Conservation (phyloP, 2,888 invertebrate species). For the Gandaritis pyraliata region DNA sequence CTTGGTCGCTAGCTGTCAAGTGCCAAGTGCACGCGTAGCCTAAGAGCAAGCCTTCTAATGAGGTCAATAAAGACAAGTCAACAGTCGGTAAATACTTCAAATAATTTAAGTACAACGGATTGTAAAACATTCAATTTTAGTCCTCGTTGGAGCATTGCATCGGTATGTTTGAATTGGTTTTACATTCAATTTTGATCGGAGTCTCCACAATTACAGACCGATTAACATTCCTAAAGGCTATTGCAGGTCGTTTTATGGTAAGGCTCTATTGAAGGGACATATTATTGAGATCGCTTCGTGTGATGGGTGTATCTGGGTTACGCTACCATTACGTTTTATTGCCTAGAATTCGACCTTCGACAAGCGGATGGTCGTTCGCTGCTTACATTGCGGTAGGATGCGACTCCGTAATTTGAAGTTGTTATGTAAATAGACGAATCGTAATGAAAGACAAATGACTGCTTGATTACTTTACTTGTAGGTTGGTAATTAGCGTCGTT, state of each 20-base stretch:
- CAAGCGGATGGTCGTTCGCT: constrained; percentile 48
- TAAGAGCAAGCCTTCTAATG: not conserved
- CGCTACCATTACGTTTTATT: constrained; percentile 66
- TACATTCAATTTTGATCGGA: constrained; percentile 43
- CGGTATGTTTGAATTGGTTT: constrained; percentile 32
- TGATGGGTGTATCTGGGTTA: constrained; percentile 75
- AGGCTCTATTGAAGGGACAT: constrained; percentile 54
- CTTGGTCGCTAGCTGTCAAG: no score
- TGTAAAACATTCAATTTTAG: constrained; percentile 14
- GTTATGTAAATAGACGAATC: constrained; percentile 39
- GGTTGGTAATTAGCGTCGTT: not conserved
- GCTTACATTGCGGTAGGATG: constrained; percentile 47
- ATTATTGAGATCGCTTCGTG: constrained; percentile 58
- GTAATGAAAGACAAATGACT: constrained; percentile 25
- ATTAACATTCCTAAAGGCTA: constrained; percentile 54
- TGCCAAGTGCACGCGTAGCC: not conserved
- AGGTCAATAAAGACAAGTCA: constrained; percentile 5
- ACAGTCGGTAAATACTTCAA: constrained; percentile 2
- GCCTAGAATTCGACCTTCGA: constrained; percentile 68
- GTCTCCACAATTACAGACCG: constrained; percentile 49
- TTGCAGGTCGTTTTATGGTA: constrained; percentile 50
- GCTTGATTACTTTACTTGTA: constrained; percentile 11
- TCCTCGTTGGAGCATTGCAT: constrained; percentile 11
- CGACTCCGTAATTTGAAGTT: constrained; percentile 46
- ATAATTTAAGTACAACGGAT: constrained; percentile 3